Base-by-base conservation (phyloP, 2,113 vertebrate species). In the Passer domesticus region DNA sequence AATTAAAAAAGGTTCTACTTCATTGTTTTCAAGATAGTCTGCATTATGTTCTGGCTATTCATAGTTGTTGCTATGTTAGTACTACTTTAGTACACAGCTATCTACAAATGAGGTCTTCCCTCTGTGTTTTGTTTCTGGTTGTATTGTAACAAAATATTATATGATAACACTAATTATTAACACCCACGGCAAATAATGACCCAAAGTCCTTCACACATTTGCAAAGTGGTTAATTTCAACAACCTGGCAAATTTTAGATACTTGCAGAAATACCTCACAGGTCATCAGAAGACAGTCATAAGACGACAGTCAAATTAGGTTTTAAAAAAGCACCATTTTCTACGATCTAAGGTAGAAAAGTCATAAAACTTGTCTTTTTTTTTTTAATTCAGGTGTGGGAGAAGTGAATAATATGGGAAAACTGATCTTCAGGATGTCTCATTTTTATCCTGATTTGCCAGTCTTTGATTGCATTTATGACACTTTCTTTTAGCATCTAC, bases 361-460 rank as follows among this genome's bases (percentile, higher is more conserved):
- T 59, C n/a, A 6, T 63, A 63, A 78, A 79, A 49, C 2, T 46
- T 60, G 13, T 4, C 2, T 12, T 60, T 15, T 19, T 58, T 33
- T 68, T 53, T 58, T 49, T 2, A 2, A 15, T 9, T 2, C 0
- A 0, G 25, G 8, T 62, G 17, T 6, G 12, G 8, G 4, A 33
- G 8, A 49, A 60, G 27, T 62, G 9, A 68, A 53, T 55, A 41
- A 23, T 39, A 30, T 27, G 5, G 17, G 7, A 67, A 60, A 79
- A 63, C 3, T 66, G 20, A 37, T 68, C 15, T 50, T 84, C 17
- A 53, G 11, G 11, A 23, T 56, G 43, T 52, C 8, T 68, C 28
- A 23, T 33, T 77, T 78, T 77, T 52, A 24, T 43, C 44, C 39
- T 64, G 10, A 83, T 89, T 69, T 83, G 3, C 6, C 4, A 39